phyloP scores from a whole-genome alignment of 2,797 vertebrate genomes.

The Peromyscus aztecus region DNA sequence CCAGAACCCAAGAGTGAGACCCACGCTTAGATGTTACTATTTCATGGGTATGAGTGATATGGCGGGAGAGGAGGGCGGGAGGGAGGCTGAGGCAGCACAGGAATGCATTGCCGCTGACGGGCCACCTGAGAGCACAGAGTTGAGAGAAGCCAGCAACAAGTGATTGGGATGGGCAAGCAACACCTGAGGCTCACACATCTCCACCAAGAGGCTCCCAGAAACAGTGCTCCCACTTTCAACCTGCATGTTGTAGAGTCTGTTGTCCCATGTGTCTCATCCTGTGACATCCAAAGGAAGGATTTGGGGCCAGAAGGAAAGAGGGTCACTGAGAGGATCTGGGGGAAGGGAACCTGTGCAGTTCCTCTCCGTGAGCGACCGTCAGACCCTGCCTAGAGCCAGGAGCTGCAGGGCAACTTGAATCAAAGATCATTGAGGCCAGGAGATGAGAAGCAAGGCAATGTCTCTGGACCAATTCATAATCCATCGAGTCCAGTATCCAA shows the following conservation, averaged over 20 bases:
- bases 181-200: fast-evolving
- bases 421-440: not conserved
- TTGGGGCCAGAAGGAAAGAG: fast-evolving
- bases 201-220: not conserved
- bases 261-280: not conserved
- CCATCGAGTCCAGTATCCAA: not conserved
- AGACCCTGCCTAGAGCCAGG: fast-evolving
- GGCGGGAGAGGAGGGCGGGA: fast-evolving
- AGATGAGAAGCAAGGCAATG: not conserved
- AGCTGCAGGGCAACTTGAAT: not conserved
- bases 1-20: not conserved
- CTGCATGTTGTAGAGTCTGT: too few species aligned
- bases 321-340: not conserved
- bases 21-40: not conserved
- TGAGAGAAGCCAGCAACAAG: not conserved
- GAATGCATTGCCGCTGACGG: fast-evolving
- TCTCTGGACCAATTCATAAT: not conserved
- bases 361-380: fast-evolving
- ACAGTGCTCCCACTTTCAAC: not conserved
- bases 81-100: not conserved
- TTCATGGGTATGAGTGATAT: not conserved
- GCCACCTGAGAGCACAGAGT: not conserved
- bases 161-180: not conserved
- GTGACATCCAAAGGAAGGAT: not conserved
- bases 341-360: fast-evolving